These are phyloP conservation scores for Anguilla marmorata DNA, from an alignment of 2,797 vertebrate genomes.

Conservation along the genomic window DNA sequence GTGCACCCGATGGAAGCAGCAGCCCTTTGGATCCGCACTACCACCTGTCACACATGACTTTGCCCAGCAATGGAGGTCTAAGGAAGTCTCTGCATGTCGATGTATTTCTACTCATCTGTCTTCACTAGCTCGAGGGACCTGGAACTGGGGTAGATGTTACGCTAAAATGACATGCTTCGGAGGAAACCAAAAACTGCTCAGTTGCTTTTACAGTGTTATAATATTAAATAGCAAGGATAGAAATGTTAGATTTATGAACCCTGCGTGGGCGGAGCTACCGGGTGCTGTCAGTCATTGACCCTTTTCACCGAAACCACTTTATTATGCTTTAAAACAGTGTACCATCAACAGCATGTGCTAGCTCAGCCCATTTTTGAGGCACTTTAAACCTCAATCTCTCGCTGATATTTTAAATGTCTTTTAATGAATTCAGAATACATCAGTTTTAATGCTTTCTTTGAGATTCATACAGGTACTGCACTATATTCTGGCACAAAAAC, in stretches of 20 bases:
- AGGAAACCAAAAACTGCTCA: slow-evolving; percentile 54
- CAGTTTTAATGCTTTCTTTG: slow-evolving; percentile 18
- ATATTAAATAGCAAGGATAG: slow-evolving; percentile 48
- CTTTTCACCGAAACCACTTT: not conserved
- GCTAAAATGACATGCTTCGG: slow-evolving; percentile 66
- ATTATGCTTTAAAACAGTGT: not conserved
- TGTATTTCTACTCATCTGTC: slow-evolving; percentile 59
- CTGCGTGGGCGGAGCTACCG: not conserved
- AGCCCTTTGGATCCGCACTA: slow-evolving; percentile 40
- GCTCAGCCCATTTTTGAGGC: not conserved
- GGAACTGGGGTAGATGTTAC: slow-evolving; percentile 59
- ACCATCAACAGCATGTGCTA: not conserved
- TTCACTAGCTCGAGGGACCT: slow-evolving; percentile 68
- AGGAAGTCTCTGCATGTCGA: slow-evolving; percentile 75
- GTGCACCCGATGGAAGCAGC: not conserved
- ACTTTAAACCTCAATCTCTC: not conserved
- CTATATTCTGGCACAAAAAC: slow-evolving; percentile 21
- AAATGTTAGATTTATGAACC: not conserved
- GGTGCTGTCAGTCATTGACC: not conserved
- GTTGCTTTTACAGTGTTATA: slow-evolving; percentile 62
- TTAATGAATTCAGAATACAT: not conserved
- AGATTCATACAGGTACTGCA: slow-evolving; percentile 34
- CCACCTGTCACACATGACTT: slow-evolving; percentile 32
- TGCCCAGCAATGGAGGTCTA: slow-evolving; percentile 73
- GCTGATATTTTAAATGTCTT: not conserved